Percentiles rank a stretch among this genome's conserved stretches.
phyloP scores from a whole-genome alignment of 2,113 vertebrate genomes.

The Rhea pennata region DNA sequence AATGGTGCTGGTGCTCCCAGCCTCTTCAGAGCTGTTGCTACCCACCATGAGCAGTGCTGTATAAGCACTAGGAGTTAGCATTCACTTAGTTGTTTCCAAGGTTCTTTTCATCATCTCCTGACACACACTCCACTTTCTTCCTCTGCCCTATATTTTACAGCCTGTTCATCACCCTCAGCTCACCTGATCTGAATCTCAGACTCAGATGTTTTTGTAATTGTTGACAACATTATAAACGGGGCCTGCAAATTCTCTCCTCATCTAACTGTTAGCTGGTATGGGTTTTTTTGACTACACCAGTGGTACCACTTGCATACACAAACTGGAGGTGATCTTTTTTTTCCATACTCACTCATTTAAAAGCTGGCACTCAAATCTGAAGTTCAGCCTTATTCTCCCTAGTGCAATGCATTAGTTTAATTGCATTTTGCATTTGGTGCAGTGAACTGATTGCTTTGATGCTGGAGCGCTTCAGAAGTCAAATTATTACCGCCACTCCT shows the following conservation, averaged over 20 bases:
- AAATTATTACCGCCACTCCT: conserved; percentile 4
- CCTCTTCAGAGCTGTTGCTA: neutral
- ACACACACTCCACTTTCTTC: neutral
- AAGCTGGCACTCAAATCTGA: neutral
- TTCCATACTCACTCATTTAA: neutral
- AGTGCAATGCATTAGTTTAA: conserved; percentile 20
- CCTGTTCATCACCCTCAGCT: neutral
- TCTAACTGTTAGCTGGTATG: neutral
- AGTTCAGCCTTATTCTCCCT: conserved; percentile 12
- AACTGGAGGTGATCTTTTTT: neutral
- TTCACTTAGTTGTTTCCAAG: neutral
- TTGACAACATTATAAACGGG: neutral
- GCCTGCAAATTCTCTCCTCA: neutral
- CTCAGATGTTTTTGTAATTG: neutral
- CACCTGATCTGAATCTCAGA: neutral
- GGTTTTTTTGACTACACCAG: neutral
- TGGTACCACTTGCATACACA: neutral
- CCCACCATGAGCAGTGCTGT: neutral
- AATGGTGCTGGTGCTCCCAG: accelerated
- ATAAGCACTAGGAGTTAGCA: neutral
- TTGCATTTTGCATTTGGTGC: conserved; percentile 5
- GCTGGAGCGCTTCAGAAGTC: conserved; percentile 7
- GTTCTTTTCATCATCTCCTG: neutral
- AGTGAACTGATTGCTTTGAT: neutral
- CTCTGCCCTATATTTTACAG: neutral